Conservation (phyloP, 2,888 invertebrate species). For the Craniophora ligustri region DNA sequence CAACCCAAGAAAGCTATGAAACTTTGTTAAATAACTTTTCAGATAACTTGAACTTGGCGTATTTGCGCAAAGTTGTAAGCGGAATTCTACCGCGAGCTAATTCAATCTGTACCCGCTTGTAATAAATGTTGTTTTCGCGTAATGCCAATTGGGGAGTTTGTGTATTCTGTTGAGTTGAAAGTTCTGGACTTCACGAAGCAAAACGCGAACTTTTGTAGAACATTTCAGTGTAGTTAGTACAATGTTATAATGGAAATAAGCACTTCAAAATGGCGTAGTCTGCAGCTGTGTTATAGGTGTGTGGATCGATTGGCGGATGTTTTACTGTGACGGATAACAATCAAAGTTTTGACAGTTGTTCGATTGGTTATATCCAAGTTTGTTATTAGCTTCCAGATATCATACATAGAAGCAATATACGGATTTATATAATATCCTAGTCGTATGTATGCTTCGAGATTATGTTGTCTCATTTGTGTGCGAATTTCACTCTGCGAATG, state of each 20-base stretch:
- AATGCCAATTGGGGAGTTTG: slow-evolving; percentile 85
- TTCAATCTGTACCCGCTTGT: slow-evolving; percentile 87
- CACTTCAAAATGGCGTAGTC: slow-evolving; percentile 88
- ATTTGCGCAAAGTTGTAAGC: slow-evolving; percentile 87
- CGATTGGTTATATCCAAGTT: slow-evolving; percentile 45
- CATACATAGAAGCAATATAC: slow-evolving; percentile 20
- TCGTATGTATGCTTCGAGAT: slow-evolving; percentile 7
- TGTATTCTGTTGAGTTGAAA: slow-evolving; percentile 79
- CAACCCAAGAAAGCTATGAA: slow-evolving; percentile 86
- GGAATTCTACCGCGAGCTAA: slow-evolving; percentile 83
- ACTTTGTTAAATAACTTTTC: slow-evolving; percentile 89
- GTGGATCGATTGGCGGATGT: slow-evolving; percentile 75
- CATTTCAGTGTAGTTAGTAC: slow-evolving; percentile 89
- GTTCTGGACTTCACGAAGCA: slow-evolving; percentile 88
- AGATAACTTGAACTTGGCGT: slow-evolving; percentile 88
- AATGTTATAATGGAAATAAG: slow-evolving; percentile 89
- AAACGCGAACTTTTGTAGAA: slow-evolving; percentile 89
- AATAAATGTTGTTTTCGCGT: slow-evolving; percentile 88
- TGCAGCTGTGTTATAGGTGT: slow-evolving; percentile 79
- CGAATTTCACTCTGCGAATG: slow-evolving; percentile 24
- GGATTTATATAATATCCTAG: slow-evolving; percentile 1
- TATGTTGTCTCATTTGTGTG: slow-evolving; percentile 26
- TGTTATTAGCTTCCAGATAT: slow-evolving; percentile 14
- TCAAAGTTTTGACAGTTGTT: slow-evolving; percentile 62
- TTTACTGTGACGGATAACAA: slow-evolving; percentile 67